phyloP scores from a whole-genome alignment of 2,888 invertebrate species.

The Plagiodera versicolora region DNA sequence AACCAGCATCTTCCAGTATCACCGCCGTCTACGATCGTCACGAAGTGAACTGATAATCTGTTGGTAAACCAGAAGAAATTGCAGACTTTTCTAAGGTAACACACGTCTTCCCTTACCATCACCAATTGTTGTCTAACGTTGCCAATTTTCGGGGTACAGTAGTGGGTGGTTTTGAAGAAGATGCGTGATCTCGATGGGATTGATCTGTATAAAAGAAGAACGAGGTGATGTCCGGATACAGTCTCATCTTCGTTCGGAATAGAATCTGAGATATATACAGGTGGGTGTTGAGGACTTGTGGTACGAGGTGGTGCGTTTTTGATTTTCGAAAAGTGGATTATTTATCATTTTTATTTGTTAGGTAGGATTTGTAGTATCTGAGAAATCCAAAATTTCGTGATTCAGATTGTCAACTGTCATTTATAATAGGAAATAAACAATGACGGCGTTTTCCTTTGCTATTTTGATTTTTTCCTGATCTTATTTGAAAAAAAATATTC shows the following conservation, averaged over 20 bases:
- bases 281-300: constrained; percentile 14
- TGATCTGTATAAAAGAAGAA: constrained; percentile 29
- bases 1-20: neutral
- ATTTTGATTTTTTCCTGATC: too few relatives aligned
- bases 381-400: too few relatives aligned
- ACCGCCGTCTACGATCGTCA: neutral
- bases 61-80: constrained; percentile 20
- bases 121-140: constrained; percentile 21
- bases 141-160: constrained; percentile 24
- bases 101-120: constrained; percentile 17
- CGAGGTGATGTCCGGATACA: constrained; percentile 22
- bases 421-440: too few relatives aligned
- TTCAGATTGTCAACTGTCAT: too few relatives aligned
- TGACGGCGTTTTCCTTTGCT: too few relatives aligned
- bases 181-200: constrained; percentile 21
- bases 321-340: neutral
- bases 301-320: neutral
- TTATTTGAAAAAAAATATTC: too few relatives aligned
- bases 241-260: constrained; percentile 19
- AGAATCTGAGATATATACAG: constrained; percentile 7
- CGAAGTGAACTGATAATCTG: constrained; percentile 13
- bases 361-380: too few relatives aligned
- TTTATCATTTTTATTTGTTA: neutral
- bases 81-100: constrained; percentile 16
- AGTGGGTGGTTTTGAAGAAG: constrained; percentile 27